A percentile compares a stretch with the other conserved stretches of the same genome.
These are phyloP conservation scores for Oceanodroma tethys DNA, from an alignment of 2,113 vertebrate genomes.

Conservation along the genomic window DNA sequence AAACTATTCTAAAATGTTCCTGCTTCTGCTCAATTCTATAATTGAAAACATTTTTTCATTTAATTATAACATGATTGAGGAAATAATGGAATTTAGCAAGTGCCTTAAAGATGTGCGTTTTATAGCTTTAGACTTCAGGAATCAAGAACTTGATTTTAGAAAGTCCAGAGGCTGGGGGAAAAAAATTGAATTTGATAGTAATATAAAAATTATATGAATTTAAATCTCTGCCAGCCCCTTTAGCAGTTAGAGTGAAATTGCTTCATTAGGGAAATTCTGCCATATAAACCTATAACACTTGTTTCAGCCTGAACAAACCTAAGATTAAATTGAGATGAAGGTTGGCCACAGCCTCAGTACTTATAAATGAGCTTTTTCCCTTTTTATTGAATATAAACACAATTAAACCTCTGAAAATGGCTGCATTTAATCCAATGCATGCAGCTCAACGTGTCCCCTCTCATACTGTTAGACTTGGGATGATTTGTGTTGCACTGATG, in stretches of 20 bases:
- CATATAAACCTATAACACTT: neutral
- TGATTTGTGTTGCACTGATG: neutral
- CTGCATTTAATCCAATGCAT: fast-evolving
- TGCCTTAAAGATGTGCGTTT: neutral
- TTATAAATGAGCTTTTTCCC: neutral
- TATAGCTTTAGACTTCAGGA: neutral
- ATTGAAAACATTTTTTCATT: neutral
- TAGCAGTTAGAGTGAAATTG: neutral
- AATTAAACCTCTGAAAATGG: neutral
- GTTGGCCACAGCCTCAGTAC: neutral
- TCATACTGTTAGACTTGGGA: neutral
- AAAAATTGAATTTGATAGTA: neutral
- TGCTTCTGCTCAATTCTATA: neutral
- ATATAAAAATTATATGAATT: neutral
- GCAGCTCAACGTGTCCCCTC: fast-evolving
- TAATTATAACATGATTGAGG: neutral
- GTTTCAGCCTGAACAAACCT: neutral
- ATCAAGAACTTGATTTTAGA: neutral
- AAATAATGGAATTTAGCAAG: neutral
- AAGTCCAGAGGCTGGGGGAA: neutral
- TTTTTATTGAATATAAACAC: neutral
- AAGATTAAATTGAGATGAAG: neutral
- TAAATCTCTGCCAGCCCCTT: neutral
- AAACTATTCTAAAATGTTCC: neutral
- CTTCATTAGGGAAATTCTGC: neutral